Percentiles rank a stretch among this genome's conserved stretches.
Evolutionary conservation across 2,797 vertebrate species (phyloP).

Genomic region (Somateria mollissima): DNA sequence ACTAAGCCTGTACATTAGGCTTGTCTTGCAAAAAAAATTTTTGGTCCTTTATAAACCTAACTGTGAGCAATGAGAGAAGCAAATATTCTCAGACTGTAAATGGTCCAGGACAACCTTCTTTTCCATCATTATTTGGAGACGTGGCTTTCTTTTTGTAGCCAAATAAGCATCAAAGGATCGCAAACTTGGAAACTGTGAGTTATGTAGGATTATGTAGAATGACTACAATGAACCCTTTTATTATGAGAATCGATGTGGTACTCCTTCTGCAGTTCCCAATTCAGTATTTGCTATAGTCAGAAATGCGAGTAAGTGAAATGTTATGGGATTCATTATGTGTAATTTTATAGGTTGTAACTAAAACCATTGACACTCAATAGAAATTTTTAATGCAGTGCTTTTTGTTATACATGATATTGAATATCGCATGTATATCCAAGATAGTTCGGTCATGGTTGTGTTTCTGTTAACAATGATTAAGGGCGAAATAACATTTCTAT

Average conservation of each 20-base stretch:
- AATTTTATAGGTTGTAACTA: slow-evolving; percentile 38
- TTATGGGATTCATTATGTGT: not conserved
- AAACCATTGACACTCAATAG: slow-evolving; percentile 35
- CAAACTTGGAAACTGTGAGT: slow-evolving; percentile 18
- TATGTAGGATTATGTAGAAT: not conserved
- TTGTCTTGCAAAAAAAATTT: slow-evolving; percentile 30
- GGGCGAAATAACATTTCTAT: slow-evolving; percentile 29
- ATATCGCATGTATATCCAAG: not conserved
- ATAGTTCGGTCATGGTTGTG: not conserved
- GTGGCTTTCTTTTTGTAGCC: not conserved
- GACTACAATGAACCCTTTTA: not conserved
- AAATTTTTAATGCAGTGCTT: slow-evolving; percentile 5
- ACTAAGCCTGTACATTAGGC: slow-evolving; percentile 62
- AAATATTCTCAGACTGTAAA: slow-evolving; percentile 17
- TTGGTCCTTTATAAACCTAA: slow-evolving; percentile 44
- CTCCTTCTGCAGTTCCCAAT: not conserved
- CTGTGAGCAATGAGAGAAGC: slow-evolving; percentile 23
- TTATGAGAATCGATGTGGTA: not conserved
- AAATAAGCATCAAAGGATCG: slow-evolving; percentile 19
- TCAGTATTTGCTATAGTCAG: not conserved
- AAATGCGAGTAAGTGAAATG: not conserved
- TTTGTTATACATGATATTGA: not conserved
- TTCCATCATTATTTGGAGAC: slow-evolving; percentile 8
- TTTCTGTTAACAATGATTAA: slow-evolving; percentile 37
- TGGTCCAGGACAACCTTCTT: not conserved